phyloP scores from a whole-genome alignment of 2,797 vertebrate species.

The Simalia tracyae region DNA sequence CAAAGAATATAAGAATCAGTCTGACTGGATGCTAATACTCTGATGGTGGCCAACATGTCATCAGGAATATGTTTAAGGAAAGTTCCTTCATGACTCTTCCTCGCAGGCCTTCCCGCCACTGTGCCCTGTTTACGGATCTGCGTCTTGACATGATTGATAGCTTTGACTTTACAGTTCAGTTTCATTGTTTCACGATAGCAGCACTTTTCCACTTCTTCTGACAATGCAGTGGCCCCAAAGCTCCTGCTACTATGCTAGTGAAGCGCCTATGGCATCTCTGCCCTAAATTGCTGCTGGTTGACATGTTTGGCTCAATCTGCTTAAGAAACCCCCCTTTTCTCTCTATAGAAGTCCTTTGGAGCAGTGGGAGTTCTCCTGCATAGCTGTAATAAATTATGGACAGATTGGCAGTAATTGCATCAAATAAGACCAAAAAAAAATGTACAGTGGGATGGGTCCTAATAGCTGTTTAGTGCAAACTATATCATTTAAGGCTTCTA shows the following conservation, averaged over 20 bases:
- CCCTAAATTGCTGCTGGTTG: neutral
- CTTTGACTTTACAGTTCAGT: neutral
- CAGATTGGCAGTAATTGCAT: too few species aligned
- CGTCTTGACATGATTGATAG: neutral
- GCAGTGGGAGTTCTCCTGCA: neutral
- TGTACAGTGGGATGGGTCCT: neutral
- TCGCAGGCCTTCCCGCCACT: neutral
- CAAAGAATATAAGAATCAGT: neutral
- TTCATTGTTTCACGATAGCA: neutral
- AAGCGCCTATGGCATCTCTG: neutral
- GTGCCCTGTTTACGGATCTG: neutral
- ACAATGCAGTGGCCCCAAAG: neutral
- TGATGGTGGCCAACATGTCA: neutral
- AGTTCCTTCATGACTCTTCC: neutral
- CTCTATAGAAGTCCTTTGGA: neutral
- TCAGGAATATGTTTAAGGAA: neutral
- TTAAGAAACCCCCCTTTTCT: neutral
- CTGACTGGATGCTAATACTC: neutral
- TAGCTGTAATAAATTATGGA: neutral
- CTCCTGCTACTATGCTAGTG: neutral
- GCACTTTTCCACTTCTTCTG: neutral
- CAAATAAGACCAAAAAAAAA: neutral
- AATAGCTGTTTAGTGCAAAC: neutral
- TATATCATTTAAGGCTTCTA: neutral
- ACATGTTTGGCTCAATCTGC: neutral